A percentile compares a stretch with the other conserved stretches of the same genome.
These are phyloP conservation scores for Macquaria australasica DNA, from an alignment of 2,113 vertebrate genomes.

Conservation along the genomic window DNA sequence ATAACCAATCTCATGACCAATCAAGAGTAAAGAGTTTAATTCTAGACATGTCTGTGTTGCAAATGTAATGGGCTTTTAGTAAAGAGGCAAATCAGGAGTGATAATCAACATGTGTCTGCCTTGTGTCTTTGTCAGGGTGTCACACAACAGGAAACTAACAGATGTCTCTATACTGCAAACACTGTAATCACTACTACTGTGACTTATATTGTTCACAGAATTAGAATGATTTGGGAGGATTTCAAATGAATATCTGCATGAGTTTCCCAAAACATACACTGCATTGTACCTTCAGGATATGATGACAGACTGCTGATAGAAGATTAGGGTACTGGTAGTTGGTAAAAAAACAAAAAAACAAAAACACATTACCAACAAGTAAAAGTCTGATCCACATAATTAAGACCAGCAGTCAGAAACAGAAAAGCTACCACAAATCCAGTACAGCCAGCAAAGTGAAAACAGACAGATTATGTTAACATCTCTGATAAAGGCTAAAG, in stretches of 20 bases:
- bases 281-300: background rate
- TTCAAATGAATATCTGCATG: background rate
- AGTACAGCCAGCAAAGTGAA: background rate
- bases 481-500: background rate
- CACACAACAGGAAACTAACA: background rate
- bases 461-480: background rate
- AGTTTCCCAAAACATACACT: background rate
- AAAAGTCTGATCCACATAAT: background rate
- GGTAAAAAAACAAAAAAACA: no score
- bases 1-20: background rate
- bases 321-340: background rate
- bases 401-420: background rate
- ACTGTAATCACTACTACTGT: background rate
- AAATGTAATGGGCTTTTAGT: background rate
- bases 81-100: background rate
- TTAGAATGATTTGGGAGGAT: background rate
- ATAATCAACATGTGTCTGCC: constrained; percentile 1
- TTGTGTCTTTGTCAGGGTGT: background rate
- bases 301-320: background rate
- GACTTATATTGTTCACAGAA: background rate
- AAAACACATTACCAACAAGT: no score
- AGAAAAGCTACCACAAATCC: background rate
- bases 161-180: background rate
- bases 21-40: background rate
- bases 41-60: background rate